phyloP scores from a whole-genome alignment of 2,888 invertebrate species.

The Athripsodes cinereus region DNA sequence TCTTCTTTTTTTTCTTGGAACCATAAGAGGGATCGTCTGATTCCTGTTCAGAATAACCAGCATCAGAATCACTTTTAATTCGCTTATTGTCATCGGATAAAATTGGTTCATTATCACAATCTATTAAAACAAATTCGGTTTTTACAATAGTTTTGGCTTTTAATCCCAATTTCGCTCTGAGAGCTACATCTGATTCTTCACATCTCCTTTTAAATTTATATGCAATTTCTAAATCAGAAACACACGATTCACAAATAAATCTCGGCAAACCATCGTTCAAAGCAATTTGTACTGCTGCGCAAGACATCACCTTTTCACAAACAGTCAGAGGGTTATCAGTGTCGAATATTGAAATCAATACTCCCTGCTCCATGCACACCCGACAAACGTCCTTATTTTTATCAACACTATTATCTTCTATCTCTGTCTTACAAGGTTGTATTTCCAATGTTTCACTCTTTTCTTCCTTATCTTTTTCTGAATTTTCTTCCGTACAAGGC shows the following conservation, averaged over 20 bases:
- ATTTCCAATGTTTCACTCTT: neutral
- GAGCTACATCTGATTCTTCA: slow-evolving; percentile 37
- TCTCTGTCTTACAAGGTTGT: neutral
- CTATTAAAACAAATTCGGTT: slow-evolving; percentile 37
- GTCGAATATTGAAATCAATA: slow-evolving; percentile 26
- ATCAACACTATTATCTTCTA: neutral
- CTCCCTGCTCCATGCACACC: slow-evolving; percentile 22
- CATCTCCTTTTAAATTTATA: slow-evolving; percentile 36
- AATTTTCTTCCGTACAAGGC: neutral
- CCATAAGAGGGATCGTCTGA: slow-evolving; percentile 20
- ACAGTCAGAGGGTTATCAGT: slow-evolving; percentile 31
- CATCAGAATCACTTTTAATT: slow-evolving; percentile 6
- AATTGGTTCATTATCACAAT: slow-evolving; percentile 32
- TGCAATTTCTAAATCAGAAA: slow-evolving; percentile 37
- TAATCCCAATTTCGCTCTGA: slow-evolving; percentile 37
- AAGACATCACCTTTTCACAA: slow-evolving; percentile 39
- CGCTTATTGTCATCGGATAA: slow-evolving; percentile 29
- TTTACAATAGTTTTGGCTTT: slow-evolving; percentile 31
- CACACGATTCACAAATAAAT: slow-evolving; percentile 37
- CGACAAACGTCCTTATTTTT: slow-evolving; percentile 22
- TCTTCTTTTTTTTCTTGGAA: slow-evolving; percentile 10
- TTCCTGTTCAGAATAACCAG: slow-evolving; percentile 15
- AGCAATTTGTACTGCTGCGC: slow-evolving; percentile 37
- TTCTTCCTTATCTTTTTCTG: neutral
- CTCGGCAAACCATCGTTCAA: slow-evolving; percentile 40